A percentile compares a stretch with the other conserved stretches of the same genome.
These are phyloP conservation scores for Ceratoteleas bidentatus DNA, from an alignment of 1,140 invertebrate genomes.

Conservation along the genomic window DNA sequence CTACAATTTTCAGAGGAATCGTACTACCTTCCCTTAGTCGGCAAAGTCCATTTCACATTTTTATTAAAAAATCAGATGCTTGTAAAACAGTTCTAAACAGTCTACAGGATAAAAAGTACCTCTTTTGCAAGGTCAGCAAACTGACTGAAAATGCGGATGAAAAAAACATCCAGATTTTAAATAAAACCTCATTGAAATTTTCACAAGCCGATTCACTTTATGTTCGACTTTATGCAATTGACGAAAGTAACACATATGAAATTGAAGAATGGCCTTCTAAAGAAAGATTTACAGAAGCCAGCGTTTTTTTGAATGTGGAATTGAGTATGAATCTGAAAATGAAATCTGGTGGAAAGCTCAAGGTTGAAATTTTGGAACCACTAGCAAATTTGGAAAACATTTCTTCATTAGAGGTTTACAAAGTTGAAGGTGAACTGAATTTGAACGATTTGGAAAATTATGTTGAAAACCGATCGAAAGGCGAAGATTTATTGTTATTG, in stretches of 20 bases:
- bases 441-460: slow-evolving; percentile 83
- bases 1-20: slow-evolving; percentile 53
- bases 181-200: not conserved
- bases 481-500: slow-evolving; percentile 81
- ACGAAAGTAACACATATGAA: slow-evolving; percentile 43
- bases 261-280: slow-evolving; percentile 17
- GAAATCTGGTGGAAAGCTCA: slow-evolving; percentile 75
- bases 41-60: slow-evolving; percentile 25
- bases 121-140: slow-evolving; percentile 67
- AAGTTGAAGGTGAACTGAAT: slow-evolving; percentile 78
- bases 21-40: slow-evolving; percentile 13
- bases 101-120: not conserved
- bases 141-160: slow-evolving; percentile 46
- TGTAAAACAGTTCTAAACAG: not conserved
- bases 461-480: slow-evolving; percentile 80
- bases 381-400: slow-evolving; percentile 8
- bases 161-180: slow-evolving; percentile 50
- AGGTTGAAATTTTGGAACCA: slow-evolving; percentile 66
- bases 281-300: slow-evolving; percentile 13
- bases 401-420: slow-evolving; percentile 82
- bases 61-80: slow-evolving; percentile 16
- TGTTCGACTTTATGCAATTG: slow-evolving; percentile 69
- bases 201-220: slow-evolving; percentile 46
- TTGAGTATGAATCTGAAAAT: slow-evolving; percentile 71
- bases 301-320: slow-evolving; percentile 67